Conservation (phyloP, 64 coral and sea anemone genomes). For the Porites lutea region DNA sequence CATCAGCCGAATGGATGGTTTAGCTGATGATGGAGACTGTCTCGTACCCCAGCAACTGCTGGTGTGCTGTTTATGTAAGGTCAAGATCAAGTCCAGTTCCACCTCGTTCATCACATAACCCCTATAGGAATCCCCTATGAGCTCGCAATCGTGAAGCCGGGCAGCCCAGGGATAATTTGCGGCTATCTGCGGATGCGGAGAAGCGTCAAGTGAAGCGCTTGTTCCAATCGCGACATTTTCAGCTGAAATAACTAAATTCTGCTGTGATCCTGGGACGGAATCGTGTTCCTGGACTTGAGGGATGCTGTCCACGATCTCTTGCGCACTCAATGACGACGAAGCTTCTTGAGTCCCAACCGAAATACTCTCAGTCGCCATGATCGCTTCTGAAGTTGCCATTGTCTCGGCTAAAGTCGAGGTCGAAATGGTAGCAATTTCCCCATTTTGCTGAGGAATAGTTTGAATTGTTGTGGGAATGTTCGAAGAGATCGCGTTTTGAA, state of each 20-base stretch:
- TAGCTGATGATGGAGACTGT: slow-evolving; percentile 95
- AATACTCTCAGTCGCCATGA: slow-evolving; percentile 72
- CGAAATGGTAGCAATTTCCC: slow-evolving; percentile 67
- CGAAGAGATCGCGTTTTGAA: slow-evolving; percentile 27
- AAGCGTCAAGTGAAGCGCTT: slow-evolving; percentile 47
- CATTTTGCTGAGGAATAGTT: slow-evolving; percentile 48
- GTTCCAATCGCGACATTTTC: slow-evolving; percentile 36
- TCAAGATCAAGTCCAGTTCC: slow-evolving; percentile 91
- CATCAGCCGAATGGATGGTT: slow-evolving; percentile 97
- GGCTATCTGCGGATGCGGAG: slow-evolving; percentile 36
- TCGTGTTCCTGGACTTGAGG: slow-evolving; percentile 57
- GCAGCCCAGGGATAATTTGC: slow-evolving; percentile 89
- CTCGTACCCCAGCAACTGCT: slow-evolving; percentile 97
- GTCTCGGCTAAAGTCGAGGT: slow-evolving; percentile 50
- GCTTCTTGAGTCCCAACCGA: slow-evolving; percentile 77
- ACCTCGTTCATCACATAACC: slow-evolving; percentile 94
- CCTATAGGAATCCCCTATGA: slow-evolving; percentile 96
- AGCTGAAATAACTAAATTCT: slow-evolving; percentile 9
- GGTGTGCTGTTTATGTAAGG: slow-evolving; percentile 95
- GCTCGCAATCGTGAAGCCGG: slow-evolving; percentile 86
- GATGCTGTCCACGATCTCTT: slow-evolving; percentile 40
- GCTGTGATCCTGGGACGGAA: slow-evolving; percentile 24
- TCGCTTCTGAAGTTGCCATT: slow-evolving; percentile 66
- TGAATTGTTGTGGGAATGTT: slow-evolving; percentile 48
- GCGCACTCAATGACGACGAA: slow-evolving; percentile 8